Evolutionary conservation across 2,888 invertebrate genomes (phyloP).

Genomic region (Gastracanthus pulcherrimus): DNA sequence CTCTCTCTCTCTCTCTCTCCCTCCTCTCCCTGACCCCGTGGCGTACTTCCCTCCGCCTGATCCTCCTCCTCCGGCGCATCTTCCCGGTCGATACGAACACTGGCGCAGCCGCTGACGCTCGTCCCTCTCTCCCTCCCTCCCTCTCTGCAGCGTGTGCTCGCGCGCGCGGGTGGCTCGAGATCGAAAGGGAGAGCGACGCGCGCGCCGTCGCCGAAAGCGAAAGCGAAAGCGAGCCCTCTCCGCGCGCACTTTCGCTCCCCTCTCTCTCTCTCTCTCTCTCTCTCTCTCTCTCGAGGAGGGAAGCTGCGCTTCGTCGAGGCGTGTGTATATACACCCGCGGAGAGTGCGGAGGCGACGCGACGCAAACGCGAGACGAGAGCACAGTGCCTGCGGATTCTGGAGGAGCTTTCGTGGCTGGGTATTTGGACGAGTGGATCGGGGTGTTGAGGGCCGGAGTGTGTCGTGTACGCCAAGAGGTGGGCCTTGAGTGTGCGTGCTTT

Average conservation of each 20-base stretch:
- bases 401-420: too few species aligned
- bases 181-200: slow-evolving; percentile 55
- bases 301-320: neutral
- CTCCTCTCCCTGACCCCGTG: slow-evolving; percentile 43
- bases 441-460: too few species aligned
- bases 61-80: slow-evolving; percentile 43
- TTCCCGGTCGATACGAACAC: slow-evolving; percentile 49
- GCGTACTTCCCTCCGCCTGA: slow-evolving; percentile 46
- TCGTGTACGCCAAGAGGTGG: too few species aligned
- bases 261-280: too few species aligned
- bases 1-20: neutral
- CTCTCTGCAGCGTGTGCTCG: slow-evolving; percentile 20
- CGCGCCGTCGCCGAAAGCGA: slow-evolving; percentile 59
- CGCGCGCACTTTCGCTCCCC: neutral
- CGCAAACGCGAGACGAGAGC: too few species aligned
- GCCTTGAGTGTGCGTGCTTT: too few species aligned
- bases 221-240: slow-evolving; percentile 51
- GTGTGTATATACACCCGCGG: too few species aligned
- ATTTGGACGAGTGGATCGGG: too few species aligned
- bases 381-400: too few species aligned
- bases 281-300: too few species aligned
- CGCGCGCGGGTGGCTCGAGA: slow-evolving; percentile 59
- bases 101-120: neutral
- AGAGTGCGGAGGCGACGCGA: too few species aligned
- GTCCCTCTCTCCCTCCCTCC: neutral